Evolutionary conservation across 2,888 invertebrate species (phyloP), one percentile per base, ranked within the genome.

Genomic region (Tachina fera): DNA sequence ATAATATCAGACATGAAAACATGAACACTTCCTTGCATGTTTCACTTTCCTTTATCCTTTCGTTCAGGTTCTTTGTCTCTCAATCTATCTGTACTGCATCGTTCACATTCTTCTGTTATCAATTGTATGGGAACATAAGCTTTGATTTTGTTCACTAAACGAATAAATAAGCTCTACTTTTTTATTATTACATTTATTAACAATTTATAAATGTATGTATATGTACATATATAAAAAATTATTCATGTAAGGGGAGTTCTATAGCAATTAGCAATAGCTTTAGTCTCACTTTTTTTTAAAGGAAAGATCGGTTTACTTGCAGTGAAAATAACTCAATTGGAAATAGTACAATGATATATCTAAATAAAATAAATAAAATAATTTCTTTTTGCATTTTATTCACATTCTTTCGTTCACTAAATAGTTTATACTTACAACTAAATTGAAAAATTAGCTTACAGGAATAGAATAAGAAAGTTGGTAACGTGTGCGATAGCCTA

Each of bases 71-170:
- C 45, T n/a, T 53, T 79, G n/a, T 70, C 45, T 61, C 16, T 43
- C 43, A 43, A 31, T 61, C 11, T 39, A 45, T 79, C 14, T 53
- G 11, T 53, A 41, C 10, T 45, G 53, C 78, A 71, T 71, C 53
- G 16, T 51, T 47, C 22, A 61, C 47, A 63, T 72, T 63, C 47
- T 39, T 19, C 47, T 65, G 58, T 74, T 72, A 74, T 81, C 75
- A 68, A 45, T 61, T 75, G 67, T 81, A 70, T 22, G 68, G 49
- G 56, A 84, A 56, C 76, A 77, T 81, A 71, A 47, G 75, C 75
- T 76, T 75, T 83, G 86, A 86, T 83, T 86, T 79, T 79, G 78
- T 76, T 72, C 83, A 76, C 39, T 79, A 58, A 80, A 76, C 47
- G 71, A 72, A 83, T 86, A 86, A 79, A 83, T 83, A 71, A 79